Evolutionary conservation across 2,113 vertebrate genomes (phyloP), one percentile per base, ranked within the genome.

Genomic region (Crotalus horridus): DNA sequence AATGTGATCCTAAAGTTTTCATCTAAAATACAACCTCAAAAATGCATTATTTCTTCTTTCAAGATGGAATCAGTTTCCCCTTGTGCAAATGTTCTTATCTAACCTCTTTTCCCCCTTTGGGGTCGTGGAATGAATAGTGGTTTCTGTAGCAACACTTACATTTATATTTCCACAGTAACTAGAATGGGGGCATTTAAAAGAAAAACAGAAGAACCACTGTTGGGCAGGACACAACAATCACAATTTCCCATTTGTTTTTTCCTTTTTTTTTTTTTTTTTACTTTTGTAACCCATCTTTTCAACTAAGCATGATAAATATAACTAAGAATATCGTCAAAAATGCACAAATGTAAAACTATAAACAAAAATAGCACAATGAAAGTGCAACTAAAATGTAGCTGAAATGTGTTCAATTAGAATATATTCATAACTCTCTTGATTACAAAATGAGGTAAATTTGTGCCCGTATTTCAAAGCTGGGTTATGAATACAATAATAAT

Each of bases 341-440:
- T 20, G n/a, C n/a, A 39, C 15, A 74, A 74, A 39, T 39, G 69
- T 74, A 74, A 74, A 39, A 74, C 69, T 74, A 74, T 74, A 20
- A 74, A 74, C 69, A 74, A 74, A 74, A 39, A 74, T 20, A 74
- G 69, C 2, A 20, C 69, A 39, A 74, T 39, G 13, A 74, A 74
- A 74, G 6, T 74, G 15, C 69, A 74, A 33, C 12, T 69, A n/a
- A 69, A 69, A 39, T 89, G 46, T 91, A 46, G 87, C 51, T 0
- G 64, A 93, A 61, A 74, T 21, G 89, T 21, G 0, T 0, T 0
- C 0, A 0, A 1, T 0, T 0, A 39, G 1, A 64, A n/a, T 46
- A 0, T 33, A 10, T 39, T 17, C 0, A 1, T 43, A 43, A 43
- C 46, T 2, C 23, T 10, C 1, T 26, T 0, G 55, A 89, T 87